Evolutionary conservation across 2,888 invertebrate genomes (phyloP).

Genomic region (Drosophila mettleri): DNA sequence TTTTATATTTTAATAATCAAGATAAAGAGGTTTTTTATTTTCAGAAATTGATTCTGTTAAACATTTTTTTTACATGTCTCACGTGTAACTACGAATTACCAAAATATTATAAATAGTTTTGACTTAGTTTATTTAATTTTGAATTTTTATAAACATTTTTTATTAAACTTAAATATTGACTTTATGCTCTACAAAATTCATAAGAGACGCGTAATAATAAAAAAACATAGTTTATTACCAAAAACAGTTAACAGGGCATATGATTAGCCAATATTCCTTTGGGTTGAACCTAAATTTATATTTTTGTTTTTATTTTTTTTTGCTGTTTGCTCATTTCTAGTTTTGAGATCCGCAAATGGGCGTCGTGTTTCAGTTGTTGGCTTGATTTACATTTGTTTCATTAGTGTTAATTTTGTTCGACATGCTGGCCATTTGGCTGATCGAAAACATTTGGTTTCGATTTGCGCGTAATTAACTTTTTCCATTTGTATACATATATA

Average conservation of each 20-base stretch:
- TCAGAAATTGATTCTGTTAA: no score
- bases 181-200: background rate
- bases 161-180: background rate
- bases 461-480: constrained; percentile 79
- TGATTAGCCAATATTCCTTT: accelerated
- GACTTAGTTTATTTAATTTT: background rate
- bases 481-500: background rate
- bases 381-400: constrained; percentile 59
- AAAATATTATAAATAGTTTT: no score
- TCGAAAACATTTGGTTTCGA: constrained; percentile 80
- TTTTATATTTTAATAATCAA: no score
- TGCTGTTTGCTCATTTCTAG: constrained; percentile 1
- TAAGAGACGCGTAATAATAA: background rate
- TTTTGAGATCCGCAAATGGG: constrained; percentile 33
- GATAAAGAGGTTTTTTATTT: no score
- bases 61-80: no score
- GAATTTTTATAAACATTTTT: background rate
- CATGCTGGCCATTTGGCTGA: constrained; percentile 62
- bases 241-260: constrained; percentile 4
- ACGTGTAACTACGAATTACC: no score
- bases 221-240: background rate
- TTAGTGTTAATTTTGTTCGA: constrained; percentile 55
- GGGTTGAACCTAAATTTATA: background rate
- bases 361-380: constrained; percentile 53
- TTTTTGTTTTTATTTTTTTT: background rate